Base-by-base conservation (phyloP, 2,113 vertebrate species). In the Pyxicephalus adspersus region DNA sequence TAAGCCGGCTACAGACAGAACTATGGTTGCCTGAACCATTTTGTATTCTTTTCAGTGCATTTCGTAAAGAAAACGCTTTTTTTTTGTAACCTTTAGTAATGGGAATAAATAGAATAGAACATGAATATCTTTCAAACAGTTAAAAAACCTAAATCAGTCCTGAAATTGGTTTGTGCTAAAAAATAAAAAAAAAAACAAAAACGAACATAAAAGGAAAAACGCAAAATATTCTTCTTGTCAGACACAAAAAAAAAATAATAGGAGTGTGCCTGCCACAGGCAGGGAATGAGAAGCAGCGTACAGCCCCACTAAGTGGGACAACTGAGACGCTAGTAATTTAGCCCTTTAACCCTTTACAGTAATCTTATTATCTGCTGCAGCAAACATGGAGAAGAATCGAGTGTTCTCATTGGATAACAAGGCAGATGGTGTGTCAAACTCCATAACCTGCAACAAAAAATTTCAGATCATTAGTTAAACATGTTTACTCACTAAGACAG, bases 361-460 rank as follows among this genome's bases (percentile, higher is more conserved):
- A 57, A 95, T 86, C 92, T 98, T 97, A 91, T 95, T 97, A 83
- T 98, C 96, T 0, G 92, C 91, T 83, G 96, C 95, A 83, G 93
- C 93, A 77, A 98, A 93, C 96, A 99, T 97, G 90, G 95, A 93
- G 77, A 91, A 94, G 90, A 99, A 98, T 89, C 93, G 92, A 0
- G 97, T 98, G 85, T 94, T 96, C 89, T 98, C 95, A 0, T 98
- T 94, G 84, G 95, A 95, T 86, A 99, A 93, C 83, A 99, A 93
- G 82, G 91, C 92, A 20, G 95, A 87, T 0, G 98, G 98, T 5
- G 92, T 94, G 90, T 99, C 97, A 0, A 98, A 99, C 90, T 99
- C 98, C 91, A 96, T 88, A 86, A 99, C 95, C 98, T 99, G 60
- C 76, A 83, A 85, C 20, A 90, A 31, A 8, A 26, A 28, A 28